Percentiles rank a stretch among this genome's conserved stretches.
phyloP scores from a whole-genome alignment of 2,797 vertebrate species.

The Margarornis squamiger region DNA sequence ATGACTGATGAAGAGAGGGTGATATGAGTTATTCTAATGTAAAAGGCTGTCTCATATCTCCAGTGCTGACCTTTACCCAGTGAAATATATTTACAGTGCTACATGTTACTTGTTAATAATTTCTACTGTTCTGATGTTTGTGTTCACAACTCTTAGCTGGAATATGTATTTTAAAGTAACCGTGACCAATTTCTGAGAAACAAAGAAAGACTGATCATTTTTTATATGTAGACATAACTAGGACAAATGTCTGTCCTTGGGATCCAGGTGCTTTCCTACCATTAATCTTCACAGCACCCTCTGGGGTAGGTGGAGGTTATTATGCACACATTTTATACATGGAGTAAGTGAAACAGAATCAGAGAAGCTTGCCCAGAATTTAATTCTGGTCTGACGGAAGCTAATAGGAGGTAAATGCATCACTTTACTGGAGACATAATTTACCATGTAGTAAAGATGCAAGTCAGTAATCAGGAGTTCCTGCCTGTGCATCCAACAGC shows the following conservation, averaged over 20 bases:
- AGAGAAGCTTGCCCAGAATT: neutral
- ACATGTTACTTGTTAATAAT: neutral
- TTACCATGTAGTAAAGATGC: neutral
- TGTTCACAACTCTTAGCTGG: neutral
- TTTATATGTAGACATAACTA: constrained; percentile 5
- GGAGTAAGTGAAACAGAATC: neutral
- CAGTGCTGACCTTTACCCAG: constrained; percentile 17
- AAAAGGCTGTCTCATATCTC: constrained; percentile 11
- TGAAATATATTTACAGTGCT: constrained; percentile 10
- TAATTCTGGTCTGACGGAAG: neutral
- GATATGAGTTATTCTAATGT: neutral
- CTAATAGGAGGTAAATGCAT: neutral
- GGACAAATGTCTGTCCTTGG: constrained; percentile 39
- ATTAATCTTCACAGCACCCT: constrained; percentile 40
- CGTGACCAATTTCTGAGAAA: neutral
- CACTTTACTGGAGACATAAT: neutral
- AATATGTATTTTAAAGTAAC: neutral
- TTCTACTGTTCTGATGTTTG: neutral
- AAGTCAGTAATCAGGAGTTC: neutral
- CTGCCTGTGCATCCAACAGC: neutral
- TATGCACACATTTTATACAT: neutral
- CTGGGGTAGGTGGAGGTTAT: neutral
- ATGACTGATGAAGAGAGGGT: neutral
- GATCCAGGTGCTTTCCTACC: constrained; percentile 1
- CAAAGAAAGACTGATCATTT: neutral